Evolutionary conservation across 2,888 invertebrate genomes (phyloP).

Genomic region (Nymphalis urticae): DNA sequence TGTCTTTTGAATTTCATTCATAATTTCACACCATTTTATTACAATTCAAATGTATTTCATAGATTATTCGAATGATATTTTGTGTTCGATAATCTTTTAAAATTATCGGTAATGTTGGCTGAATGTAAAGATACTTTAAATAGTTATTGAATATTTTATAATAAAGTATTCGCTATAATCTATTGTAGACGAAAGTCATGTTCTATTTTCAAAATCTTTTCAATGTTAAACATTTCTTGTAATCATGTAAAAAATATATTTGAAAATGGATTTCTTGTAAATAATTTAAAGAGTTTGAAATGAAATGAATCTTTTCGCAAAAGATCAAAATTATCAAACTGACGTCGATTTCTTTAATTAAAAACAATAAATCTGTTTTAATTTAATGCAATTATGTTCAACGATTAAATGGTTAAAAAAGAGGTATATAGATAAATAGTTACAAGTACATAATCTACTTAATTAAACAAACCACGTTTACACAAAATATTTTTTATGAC

Average conservation of each 20-base stretch:
- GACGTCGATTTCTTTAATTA: too few species aligned
- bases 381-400: too few species aligned
- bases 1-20: conserved; percentile 50
- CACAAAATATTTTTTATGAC: background rate
- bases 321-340: too few species aligned
- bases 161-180: background rate
- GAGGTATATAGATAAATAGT: background rate
- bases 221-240: background rate
- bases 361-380: too few species aligned
- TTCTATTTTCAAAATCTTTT: background rate
- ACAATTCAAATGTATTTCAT: conserved; percentile 54
- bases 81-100: conserved; percentile 10
- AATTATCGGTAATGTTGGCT: background rate
- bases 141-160: conserved; percentile 1
- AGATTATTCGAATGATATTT: conserved; percentile 42
- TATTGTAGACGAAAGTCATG: background rate
- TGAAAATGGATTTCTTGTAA: too few species aligned
- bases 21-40: conserved; percentile 57
- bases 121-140: background rate
- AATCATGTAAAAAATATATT: too few species aligned
- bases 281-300: too few species aligned
- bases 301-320: too few species aligned
- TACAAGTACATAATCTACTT: background rate
- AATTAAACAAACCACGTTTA: background rate
- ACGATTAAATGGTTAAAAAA: too few species aligned